A percentile compares a stretch with the other conserved stretches of the same genome.
These are phyloP conservation scores for Sebastes cheni DNA, from an alignment of 2,797 vertebrate species.

Conservation along the genomic window DNA sequence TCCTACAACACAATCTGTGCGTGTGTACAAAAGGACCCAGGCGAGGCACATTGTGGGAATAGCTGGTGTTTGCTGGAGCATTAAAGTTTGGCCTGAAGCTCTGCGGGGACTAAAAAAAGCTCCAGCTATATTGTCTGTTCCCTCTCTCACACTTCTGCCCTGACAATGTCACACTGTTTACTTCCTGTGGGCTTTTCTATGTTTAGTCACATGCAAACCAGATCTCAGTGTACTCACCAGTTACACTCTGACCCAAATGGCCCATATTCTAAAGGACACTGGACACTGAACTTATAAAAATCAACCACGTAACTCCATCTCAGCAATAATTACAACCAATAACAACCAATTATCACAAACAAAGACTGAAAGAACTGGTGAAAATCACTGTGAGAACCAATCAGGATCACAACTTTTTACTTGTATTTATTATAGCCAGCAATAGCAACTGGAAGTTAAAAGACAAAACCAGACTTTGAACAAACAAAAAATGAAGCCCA, in stretches of 20 bases:
- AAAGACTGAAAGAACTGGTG: not conserved
- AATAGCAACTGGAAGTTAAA: not conserved
- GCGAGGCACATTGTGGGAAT: constrained; percentile 45
- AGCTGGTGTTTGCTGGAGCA: constrained; percentile 41
- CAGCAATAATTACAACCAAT: not conserved
- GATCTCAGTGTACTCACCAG: not conserved
- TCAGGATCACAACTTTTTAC: not conserved
- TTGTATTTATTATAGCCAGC: not conserved
- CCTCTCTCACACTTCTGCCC: not conserved
- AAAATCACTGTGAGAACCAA: not conserved
- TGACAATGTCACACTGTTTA: not conserved
- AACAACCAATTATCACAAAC: not conserved
- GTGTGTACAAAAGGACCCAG: constrained; percentile 1
- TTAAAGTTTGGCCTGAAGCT: constrained; percentile 29
- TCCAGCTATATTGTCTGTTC: not conserved
- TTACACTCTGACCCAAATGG: not conserved
- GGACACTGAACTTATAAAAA: not conserved
- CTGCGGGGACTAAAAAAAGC: constrained; percentile 6
- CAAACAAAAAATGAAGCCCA: not conserved
- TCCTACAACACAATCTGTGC: not conserved
- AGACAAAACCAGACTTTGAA: not conserved
- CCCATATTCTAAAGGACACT: not conserved
- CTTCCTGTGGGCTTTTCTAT: constrained; percentile 8
- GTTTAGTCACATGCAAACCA: not conserved
- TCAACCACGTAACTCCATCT: not conserved